phyloP scores from a whole-genome alignment of 1,140 invertebrate genomes.

The Drosophila bipectinata region DNA sequence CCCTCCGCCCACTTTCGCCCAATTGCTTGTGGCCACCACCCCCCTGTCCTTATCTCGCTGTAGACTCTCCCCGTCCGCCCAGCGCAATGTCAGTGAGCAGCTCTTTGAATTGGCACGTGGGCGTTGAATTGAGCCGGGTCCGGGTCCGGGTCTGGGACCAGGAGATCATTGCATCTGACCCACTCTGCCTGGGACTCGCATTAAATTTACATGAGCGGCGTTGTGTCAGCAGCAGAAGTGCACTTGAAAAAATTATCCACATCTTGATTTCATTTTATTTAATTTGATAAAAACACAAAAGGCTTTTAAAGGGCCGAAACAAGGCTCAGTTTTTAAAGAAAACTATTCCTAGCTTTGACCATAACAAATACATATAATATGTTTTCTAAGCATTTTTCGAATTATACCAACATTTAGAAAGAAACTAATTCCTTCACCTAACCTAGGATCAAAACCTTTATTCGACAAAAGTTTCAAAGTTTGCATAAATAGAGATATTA shows the following conservation, averaged over 20 bases:
- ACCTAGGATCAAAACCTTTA: too few species aligned
- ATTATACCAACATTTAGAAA: too few species aligned
- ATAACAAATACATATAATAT: too few species aligned
- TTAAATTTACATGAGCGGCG: constrained; percentile 57
- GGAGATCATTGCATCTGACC: constrained; percentile 31
- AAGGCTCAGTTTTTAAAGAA: too few species aligned
- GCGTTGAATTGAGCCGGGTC: constrained; percentile 51
- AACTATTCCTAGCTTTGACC: too few species aligned
- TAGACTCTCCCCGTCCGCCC: not conserved
- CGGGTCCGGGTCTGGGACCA: constrained; percentile 2
- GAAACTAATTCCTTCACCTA: too few species aligned
- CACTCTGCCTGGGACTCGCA: constrained; percentile 24
- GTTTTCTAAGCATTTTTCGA: too few species aligned
- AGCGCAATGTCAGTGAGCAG: constrained; percentile 16
- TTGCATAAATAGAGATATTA: too few species aligned
- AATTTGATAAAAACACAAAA: too few species aligned
- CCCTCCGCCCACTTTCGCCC: constrained; percentile 33
- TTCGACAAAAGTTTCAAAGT: too few species aligned
- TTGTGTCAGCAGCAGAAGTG: constrained; percentile 3
- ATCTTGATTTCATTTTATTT: not conserved
- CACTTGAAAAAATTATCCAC: not conserved
- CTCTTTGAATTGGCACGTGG: constrained; percentile 63
- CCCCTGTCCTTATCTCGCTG: constrained; percentile 10
- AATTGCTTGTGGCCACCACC: constrained; percentile 16
- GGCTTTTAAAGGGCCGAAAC: too few species aligned